Evolutionary conservation across 2,797 vertebrate species (phyloP), one percentile per base, ranked within the genome.

Genomic region (Morus bassanus): DNA sequence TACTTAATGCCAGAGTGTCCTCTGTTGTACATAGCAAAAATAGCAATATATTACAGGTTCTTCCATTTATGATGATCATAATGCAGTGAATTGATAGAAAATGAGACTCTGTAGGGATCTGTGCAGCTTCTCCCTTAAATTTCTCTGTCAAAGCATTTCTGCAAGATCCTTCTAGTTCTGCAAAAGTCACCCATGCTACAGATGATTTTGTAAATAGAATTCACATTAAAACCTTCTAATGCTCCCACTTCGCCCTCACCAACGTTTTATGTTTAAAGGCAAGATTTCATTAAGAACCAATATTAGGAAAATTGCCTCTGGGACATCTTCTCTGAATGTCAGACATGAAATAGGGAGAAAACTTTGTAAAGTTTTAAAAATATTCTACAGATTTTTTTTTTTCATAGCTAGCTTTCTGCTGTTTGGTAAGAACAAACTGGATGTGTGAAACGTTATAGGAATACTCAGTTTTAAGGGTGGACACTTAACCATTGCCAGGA

Each of bases 1-100:
- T 82, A n/a, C 35, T 59, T 83, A 94, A 90, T 72, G 63, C 19
- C 73, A 96, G 93, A 97, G 91, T 91, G 95, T 93, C 96, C 95
- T 95, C 96, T 96, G 85, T 93, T 93, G 96, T 88, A 88, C 70
- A 53, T 9, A 69, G 25, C 25, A 91, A 95, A 94, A 95, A 95
- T 17, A 84, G 89, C 96, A 95, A 13, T 18, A 33, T n/a, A 51
- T 43, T 81, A 68, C 33, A 75, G 16, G 31, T 51, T 83, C 39
- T 67, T 69, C 54, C 18, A 85, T 43, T 72, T 37, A 37, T 15
- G 16, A 78, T 18, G 7, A 87, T 56, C 48, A 80, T 94, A 89
- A 83, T 23, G 14, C 25, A 61, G 16, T 35, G 35, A 82, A 54
- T 0, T n/a, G 35, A 50, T 16, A 54, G 56, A 64, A 53, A 54